phyloP scores from a whole-genome alignment of 2,113 vertebrate species.

The Apistogramma diplotaenia region DNA sequence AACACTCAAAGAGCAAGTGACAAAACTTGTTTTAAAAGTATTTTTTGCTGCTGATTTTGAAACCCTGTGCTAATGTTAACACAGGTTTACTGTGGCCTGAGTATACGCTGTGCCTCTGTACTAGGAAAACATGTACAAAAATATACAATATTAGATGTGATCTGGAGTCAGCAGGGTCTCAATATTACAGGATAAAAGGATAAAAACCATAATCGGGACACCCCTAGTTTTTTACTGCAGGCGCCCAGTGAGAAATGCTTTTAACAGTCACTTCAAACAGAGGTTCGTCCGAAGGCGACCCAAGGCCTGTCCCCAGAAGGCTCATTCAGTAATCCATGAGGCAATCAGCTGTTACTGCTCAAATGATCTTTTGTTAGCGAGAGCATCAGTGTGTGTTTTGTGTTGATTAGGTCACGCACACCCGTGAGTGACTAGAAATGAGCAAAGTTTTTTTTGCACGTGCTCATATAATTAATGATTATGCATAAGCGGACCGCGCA shows the following conservation, averaged over 20 bases:
- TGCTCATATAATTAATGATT: not conserved
- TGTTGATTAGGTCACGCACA: slow-evolving; percentile 79
- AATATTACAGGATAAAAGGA: not conserved
- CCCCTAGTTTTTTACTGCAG: not conserved
- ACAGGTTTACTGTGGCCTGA: too few relatives aligned
- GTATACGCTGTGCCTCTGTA: not conserved
- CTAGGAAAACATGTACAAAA: not conserved
- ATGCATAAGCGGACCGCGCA: not conserved
- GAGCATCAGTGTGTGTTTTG: slow-evolving; percentile 70
- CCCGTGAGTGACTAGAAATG: slow-evolving; percentile 71
- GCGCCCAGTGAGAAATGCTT: not conserved
- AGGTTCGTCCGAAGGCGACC: not conserved
- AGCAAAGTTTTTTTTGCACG: slow-evolving; percentile 28
- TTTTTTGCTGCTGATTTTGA: too few relatives aligned
- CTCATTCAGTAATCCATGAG: slow-evolving; percentile 28
- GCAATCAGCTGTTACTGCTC: slow-evolving; percentile 33
- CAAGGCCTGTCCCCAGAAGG: not conserved
- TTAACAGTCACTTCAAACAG: slow-evolving; percentile 17
- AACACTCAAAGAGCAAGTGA: accelerated
- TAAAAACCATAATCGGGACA: not conserved
- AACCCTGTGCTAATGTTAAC: not conserved
- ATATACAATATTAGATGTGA: not conserved
- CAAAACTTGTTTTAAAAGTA: not conserved
- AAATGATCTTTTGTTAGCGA: slow-evolving; percentile 78
- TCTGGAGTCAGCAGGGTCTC: not conserved